phyloP scores from a whole-genome alignment of 2,888 invertebrate genomes.

The Proisotoma minuta region DNA sequence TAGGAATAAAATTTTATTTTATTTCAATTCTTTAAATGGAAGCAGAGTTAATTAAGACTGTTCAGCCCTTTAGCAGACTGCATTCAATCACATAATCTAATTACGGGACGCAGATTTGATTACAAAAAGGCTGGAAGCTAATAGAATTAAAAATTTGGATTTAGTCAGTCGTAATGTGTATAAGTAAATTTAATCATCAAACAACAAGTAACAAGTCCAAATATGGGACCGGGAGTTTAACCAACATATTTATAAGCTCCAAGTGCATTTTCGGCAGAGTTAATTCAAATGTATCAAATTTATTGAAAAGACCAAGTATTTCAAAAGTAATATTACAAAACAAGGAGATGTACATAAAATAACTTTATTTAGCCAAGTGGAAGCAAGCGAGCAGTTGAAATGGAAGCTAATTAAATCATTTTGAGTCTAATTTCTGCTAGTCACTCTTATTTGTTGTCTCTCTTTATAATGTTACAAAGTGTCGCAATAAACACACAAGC shows the following conservation, averaged over 20 bases:
- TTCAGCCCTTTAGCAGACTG: background rate
- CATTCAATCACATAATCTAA: background rate
- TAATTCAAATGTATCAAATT: too few species aligned
- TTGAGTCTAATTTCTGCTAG: constrained; percentile 25
- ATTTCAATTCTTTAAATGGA: background rate
- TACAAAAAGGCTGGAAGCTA: constrained; percentile 2
- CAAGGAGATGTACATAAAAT: too few species aligned
- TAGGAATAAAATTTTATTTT: background rate
- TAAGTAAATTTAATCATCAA: too few species aligned
- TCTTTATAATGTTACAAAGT: too few species aligned
- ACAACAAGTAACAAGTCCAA: too few species aligned
- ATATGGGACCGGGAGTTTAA: background rate
- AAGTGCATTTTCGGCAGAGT: too few species aligned
- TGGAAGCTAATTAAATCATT: constrained; percentile 31
- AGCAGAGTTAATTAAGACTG: constrained; percentile 3
- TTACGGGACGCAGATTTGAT: background rate
- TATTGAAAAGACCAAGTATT: too few species aligned
- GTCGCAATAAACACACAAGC: too few species aligned
- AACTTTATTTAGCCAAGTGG: constrained; percentile 9
- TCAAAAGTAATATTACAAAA: too few species aligned
- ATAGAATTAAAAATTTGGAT: background rate
- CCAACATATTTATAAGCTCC: too few species aligned
- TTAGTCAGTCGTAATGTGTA: background rate
- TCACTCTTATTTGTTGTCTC: constrained; percentile 16
- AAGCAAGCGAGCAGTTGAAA: constrained; percentile 2